Evolutionary conservation across 2,888 invertebrate species (phyloP).

Genomic region (Andrena dorsata): DNA sequence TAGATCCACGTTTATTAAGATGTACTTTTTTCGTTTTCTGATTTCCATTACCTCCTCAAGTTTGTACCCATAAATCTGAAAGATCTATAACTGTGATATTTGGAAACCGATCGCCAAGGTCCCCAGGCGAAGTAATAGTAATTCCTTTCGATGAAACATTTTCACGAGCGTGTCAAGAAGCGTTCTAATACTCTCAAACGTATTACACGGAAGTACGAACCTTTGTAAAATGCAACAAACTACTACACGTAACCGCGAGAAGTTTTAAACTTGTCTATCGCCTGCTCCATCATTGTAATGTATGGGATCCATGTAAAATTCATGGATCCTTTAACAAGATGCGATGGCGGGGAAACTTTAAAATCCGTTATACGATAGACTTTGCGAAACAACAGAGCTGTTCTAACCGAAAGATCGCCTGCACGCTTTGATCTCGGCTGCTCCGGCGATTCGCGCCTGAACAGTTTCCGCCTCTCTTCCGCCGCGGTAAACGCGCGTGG

Average conservation of each 20-base stretch:
- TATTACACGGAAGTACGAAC: conserved; percentile 10
- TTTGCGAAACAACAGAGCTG: conserved; percentile 1
- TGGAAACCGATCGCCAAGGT: no score
- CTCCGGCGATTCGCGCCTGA: background rate
- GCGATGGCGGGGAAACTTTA: conserved; percentile 13
- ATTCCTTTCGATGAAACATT: no score
- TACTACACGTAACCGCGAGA: background rate
- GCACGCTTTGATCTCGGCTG: conserved; percentile 11
- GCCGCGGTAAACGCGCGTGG: background rate
- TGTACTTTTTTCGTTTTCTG: no score
- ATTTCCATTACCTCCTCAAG: background rate
- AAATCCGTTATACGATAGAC: background rate
- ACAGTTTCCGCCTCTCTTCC: background rate
- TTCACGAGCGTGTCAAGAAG: no score
- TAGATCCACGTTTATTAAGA: background rate
- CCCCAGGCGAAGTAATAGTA: no score
- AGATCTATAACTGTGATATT: background rate
- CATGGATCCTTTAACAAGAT: conserved; percentile 26
- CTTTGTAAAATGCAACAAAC: conserved; percentile 1
- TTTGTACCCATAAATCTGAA: background rate
- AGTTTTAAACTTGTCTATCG: background rate
- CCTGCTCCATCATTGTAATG: conserved; percentile 15
- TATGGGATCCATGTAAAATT: conserved; percentile 28
- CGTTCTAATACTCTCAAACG: conserved; percentile 9
- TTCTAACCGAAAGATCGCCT: background rate